Evolutionary conservation across 2,113 vertebrate genomes (phyloP).

Genomic region (Pygoscelis adeliae): DNA sequence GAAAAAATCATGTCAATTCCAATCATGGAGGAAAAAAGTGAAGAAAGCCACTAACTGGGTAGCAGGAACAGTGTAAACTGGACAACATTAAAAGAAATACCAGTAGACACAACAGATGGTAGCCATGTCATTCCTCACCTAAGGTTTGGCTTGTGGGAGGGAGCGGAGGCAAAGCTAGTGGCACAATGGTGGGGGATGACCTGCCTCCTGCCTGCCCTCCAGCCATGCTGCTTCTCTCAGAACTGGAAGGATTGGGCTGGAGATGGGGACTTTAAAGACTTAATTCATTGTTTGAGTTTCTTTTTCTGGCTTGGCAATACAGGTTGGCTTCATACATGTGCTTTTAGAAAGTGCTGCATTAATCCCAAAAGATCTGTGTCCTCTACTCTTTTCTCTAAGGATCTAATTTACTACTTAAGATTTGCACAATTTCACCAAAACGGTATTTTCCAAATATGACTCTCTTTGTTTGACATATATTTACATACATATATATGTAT

Average conservation of each 20-base stretch:
- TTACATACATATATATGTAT: neutral
- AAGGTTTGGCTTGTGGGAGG: neutral
- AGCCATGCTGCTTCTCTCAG: neutral
- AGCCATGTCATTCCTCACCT: neutral
- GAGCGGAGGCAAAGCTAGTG: neutral
- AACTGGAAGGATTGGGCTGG: neutral
- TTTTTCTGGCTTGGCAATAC: neutral
- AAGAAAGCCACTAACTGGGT: neutral
- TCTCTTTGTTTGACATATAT: neutral
- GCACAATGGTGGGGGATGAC: fast-evolving
- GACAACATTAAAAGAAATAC: neutral
- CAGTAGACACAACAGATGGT: neutral
- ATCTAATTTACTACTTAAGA: neutral
- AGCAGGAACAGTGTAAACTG: neutral
- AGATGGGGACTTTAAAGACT: neutral
- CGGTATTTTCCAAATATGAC: neutral
- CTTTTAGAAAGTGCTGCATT: neutral
- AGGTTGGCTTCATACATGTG: neutral
- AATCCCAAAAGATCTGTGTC: neutral
- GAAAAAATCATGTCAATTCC: neutral
- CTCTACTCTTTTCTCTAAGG: neutral
- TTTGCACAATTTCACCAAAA: neutral
- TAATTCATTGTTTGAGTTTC: neutral
- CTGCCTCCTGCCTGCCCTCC: neutral
- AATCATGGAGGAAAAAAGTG: neutral